These are phyloP conservation scores for Chrysemys picta DNA, from an alignment of 2,113 vertebrate species.

Conservation along the genomic window DNA sequence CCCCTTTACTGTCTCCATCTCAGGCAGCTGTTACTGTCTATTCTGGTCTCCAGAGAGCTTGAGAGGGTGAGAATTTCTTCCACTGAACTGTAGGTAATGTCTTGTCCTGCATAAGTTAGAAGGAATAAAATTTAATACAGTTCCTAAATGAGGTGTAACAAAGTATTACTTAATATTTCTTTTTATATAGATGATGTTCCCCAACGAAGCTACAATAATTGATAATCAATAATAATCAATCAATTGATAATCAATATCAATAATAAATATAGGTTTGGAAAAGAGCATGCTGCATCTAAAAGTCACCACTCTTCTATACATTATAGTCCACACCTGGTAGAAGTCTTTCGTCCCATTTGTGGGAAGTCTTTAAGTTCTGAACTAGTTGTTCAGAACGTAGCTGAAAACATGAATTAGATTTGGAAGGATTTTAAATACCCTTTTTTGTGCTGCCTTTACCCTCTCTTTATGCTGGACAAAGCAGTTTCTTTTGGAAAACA, in stretches of 20 bases:
- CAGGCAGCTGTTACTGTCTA: background rate
- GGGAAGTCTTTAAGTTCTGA: background rate
- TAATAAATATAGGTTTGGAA: background rate
- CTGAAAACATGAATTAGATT: background rate
- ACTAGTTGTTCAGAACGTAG: background rate
- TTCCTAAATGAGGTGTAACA: background rate
- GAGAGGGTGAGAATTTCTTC: background rate
- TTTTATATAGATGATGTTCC: background rate
- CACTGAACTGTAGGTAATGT: background rate
- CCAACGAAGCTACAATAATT: background rate
- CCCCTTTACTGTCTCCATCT: background rate
- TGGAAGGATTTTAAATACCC: background rate
- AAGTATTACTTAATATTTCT: background rate
- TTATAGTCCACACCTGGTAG: background rate
- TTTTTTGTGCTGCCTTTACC: no score
- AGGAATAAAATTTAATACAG: background rate
- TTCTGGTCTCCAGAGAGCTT: background rate
- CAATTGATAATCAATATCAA: background rate
- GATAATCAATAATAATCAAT: no score
- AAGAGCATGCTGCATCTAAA: background rate
- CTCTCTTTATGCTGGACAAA: no score
- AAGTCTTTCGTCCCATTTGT: background rate
- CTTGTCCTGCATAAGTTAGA: background rate
- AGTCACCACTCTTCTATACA: accelerated
- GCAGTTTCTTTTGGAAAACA: no score